Evolutionary conservation across 2,113 vertebrate genomes (phyloP).

Genomic region (Amia ocellicauda): DNA sequence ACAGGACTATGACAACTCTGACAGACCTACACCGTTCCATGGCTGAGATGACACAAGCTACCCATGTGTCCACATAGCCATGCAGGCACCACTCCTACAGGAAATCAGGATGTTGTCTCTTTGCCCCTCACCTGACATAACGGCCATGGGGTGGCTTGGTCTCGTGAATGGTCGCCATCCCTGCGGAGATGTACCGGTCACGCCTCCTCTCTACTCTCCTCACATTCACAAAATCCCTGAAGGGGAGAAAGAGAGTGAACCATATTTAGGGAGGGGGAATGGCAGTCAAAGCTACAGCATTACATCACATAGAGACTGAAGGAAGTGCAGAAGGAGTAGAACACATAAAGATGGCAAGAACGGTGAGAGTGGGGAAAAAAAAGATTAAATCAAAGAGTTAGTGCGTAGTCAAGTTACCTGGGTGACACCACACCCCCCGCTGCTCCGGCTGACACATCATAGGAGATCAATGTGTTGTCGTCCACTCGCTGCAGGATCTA

Average conservation of each 20-base stretch:
- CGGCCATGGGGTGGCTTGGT: slow-evolving; percentile 76
- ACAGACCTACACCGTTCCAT: no score
- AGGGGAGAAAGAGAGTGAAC: not conserved
- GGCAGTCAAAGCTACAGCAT: no score
- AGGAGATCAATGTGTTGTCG: slow-evolving; percentile 88
- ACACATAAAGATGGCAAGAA: not conserved
- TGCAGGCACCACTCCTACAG: not conserved
- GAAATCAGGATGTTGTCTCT: not conserved
- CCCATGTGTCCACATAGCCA: no score
- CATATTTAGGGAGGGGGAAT: no score
- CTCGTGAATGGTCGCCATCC: slow-evolving; percentile 80
- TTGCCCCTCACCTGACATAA: slow-evolving; percentile 78
- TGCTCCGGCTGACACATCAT: slow-evolving; percentile 86
- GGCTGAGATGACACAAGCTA: no score
- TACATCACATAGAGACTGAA: no score
- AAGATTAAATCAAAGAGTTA: not conserved
- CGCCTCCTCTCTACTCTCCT: slow-evolving; percentile 84
- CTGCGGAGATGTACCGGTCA: slow-evolving; percentile 87
- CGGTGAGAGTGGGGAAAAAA: not conserved
- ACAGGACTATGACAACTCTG: not conserved
- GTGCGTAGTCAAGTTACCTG: slow-evolving; percentile 62
- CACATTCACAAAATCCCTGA: slow-evolving; percentile 93
- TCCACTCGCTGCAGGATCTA: slow-evolving; percentile 91
- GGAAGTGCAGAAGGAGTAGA: no score
- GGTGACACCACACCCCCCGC: slow-evolving; percentile 89